Percentiles rank a stretch among this genome's conserved stretches.
Evolutionary conservation across 2,888 invertebrate genomes (phyloP).

Genomic region (Lepidocyrtoides sp.): DNA sequence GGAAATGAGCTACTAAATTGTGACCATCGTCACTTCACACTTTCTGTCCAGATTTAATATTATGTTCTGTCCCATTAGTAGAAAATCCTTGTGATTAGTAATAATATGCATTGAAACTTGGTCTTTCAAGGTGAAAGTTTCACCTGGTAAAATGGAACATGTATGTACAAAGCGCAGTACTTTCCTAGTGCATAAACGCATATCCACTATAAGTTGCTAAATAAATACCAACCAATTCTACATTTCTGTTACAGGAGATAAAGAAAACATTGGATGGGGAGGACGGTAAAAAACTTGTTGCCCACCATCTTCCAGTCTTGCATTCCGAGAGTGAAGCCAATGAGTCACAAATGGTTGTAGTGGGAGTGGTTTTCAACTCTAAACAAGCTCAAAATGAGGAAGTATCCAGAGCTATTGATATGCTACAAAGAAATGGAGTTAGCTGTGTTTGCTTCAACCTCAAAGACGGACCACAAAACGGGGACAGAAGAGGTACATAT

Average conservation of each 20-base stretch:
- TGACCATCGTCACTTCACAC: too few species aligned
- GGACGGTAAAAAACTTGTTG: conserved; percentile 69
- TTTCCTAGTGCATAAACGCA: too few species aligned
- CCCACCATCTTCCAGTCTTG: conserved; percentile 69
- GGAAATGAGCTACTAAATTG: too few species aligned
- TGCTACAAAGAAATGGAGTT: conserved; percentile 84
- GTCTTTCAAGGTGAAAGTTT: too few species aligned
- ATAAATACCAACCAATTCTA: too few species aligned
- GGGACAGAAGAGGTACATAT: conserved; percentile 66
- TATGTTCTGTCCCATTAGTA: too few species aligned
- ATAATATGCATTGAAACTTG: too few species aligned
- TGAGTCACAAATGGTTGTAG: conserved; percentile 72
- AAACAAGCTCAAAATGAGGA: conserved; percentile 84
- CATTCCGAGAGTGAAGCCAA: conserved; percentile 56
- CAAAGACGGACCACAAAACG: conserved; percentile 60
- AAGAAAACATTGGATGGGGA: conserved; percentile 68
- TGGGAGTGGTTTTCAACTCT: conserved; percentile 81
- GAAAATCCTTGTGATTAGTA: too few species aligned
- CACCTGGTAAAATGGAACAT: too few species aligned
- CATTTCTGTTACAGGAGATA: conserved; percentile 64
- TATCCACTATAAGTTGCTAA: too few species aligned
- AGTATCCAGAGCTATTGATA: conserved; percentile 82
- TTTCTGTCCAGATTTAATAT: too few species aligned
- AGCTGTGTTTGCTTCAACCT: conserved; percentile 83
- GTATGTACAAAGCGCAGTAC: too few species aligned